Conservation (phyloP, 2,797 vertebrate species). For the Spondyliosoma cantharus region DNA sequence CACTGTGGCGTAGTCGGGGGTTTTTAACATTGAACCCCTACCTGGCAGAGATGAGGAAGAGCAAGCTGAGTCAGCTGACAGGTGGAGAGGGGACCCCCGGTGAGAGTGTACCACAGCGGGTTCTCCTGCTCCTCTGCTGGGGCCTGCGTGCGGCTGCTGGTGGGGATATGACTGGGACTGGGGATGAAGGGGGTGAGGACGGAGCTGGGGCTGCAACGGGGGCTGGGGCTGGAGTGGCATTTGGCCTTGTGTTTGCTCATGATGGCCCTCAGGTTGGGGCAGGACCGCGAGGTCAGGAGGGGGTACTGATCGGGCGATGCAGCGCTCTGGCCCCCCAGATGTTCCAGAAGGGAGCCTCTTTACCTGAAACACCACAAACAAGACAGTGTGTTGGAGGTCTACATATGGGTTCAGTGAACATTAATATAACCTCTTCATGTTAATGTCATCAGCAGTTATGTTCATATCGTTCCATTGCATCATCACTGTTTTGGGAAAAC, state of each 20-base stretch:
- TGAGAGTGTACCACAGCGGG: conserved; percentile 65
- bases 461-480: conserved; percentile 69
- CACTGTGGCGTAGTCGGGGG: conserved; percentile 68
- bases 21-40: conserved; percentile 68
- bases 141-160: conserved; percentile 50
- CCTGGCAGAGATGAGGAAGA: conserved; percentile 78
- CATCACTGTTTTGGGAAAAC: conserved; percentile 53
- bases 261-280: conserved; percentile 40
- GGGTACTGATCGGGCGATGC: conserved; percentile 58
- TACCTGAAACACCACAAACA: conserved; percentile 81
- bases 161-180: conserved; percentile 46
- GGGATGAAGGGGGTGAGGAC: conserved; percentile 24
- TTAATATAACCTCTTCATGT: conserved; percentile 47
- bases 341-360: conserved; percentile 83
- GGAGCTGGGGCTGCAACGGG: conserved; percentile 34
- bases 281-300: conserved; percentile 18
- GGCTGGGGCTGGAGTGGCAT: conserved; percentile 38
- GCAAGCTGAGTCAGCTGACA: conserved; percentile 75
- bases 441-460: conserved; percentile 60
- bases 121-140: conserved; percentile 56
- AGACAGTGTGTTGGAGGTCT: conserved; percentile 20
- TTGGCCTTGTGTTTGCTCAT: conserved; percentile 35
- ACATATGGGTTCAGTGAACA: conserved; percentile 49
- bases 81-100: conserved; percentile 67
- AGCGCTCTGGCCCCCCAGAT: conserved; percentile 60